Base-by-base conservation (phyloP, 2,888 invertebrate species). In the Agrochola lychnidis region DNA sequence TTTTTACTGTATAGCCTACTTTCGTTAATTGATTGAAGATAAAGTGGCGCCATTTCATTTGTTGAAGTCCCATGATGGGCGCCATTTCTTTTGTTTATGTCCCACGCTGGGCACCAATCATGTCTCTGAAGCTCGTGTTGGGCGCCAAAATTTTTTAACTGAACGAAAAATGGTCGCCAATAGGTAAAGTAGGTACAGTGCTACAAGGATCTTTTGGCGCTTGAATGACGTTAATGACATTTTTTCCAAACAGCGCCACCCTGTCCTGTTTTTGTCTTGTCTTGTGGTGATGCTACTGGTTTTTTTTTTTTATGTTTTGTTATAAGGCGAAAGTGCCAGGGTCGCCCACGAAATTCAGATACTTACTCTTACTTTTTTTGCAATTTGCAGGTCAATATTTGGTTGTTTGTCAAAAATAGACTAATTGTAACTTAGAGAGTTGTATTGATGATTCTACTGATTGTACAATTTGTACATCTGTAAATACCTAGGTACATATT, bases 61-160 rank as follows among this genome's bases (percentile, higher is more conserved):
- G 14, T 68, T 25, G 1, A 40, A 36, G 40, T 71, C 25, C 40
- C 69, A 25, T 25, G n/a, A 7, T 48, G n/a, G 36, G 40, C 71
- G 71, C 25, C 25, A 70, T 70, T 70, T 70, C 4, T 25, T 53
- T 72, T 4, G 0, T 51, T 16, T n/a, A 12, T 4, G 30, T 51
- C 45, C 45, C 16, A 53, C 7, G 2, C 4, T 81, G 81, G 70
- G 84, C 67, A 25, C 56, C 78, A 73, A 36, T 0, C 1, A 14
- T 36, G 4, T 48, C 6, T 12, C 0, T 2, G 4, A 30, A 61
- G 7, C 4, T 42, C 14, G n/a, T 14, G 30, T 59, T 81, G 42
- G 42, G 48, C 56, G 61, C 56, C 74, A 81, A 25, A 0, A 42
- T 42, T 10, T 19, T 10, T 10, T 9, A 14, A 19, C 19, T n/a